A percentile compares a stretch with the other conserved stretches of the same genome.
Conservation (phyloP, 2,113 vertebrate species). For the Myxocyprinus asiaticus region DNA sequence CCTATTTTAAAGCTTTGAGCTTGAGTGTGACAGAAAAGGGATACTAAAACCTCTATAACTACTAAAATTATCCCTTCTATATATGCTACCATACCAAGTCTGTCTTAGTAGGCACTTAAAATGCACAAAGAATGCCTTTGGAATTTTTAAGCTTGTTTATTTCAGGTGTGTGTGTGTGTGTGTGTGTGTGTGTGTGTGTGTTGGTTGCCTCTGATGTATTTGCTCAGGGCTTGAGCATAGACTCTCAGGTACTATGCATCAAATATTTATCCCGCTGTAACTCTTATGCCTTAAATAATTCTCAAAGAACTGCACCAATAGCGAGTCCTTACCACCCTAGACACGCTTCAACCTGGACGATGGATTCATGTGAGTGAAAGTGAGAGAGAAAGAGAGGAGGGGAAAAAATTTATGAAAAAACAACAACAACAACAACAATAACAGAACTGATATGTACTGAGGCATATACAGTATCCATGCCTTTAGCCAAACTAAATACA, state of each 20-base stretch:
- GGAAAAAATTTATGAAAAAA: constrained; percentile 29
- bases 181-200: constrained; percentile 43
- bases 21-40: not conserved
- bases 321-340: constrained; percentile 71
- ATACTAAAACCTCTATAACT: not conserved
- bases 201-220: constrained; percentile 73
- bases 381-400: not conserved
- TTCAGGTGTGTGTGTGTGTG: constrained; percentile 9
- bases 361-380: constrained; percentile 66
- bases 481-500: not conserved
- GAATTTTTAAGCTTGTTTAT: not conserved
- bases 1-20: not conserved
- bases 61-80: not conserved
- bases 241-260: constrained; percentile 73
- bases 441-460: constrained; percentile 12
- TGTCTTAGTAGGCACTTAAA: not conserved
- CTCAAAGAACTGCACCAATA: constrained; percentile 77
- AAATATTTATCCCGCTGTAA: constrained; percentile 82
- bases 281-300: constrained; percentile 80
- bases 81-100: not conserved
- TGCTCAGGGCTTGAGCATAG: constrained; percentile 69
- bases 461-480: not conserved
- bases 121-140: constrained; percentile 18
- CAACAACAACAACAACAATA: not conserved
- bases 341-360: constrained; percentile 77